phyloP scores from a whole-genome alignment of 37 sponge, comb jelly and placozoan species.

The Tethya wilhelma region DNA sequence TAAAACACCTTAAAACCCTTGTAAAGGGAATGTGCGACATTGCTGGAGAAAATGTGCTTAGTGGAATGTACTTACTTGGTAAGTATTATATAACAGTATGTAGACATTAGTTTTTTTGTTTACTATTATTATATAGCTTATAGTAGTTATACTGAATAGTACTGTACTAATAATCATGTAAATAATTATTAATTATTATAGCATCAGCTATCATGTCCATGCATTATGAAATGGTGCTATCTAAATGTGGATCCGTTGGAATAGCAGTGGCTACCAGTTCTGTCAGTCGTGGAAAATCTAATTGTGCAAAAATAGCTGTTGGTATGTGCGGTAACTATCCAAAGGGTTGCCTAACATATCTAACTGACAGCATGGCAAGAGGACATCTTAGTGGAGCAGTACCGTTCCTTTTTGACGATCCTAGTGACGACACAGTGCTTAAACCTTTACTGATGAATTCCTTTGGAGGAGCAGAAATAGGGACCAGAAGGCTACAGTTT shows the following conservation, averaged over 20 bases:
- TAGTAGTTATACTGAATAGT: neutral
- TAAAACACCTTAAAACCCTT: neutral
- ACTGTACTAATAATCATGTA: neutral
- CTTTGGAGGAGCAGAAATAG: constrained; percentile 33
- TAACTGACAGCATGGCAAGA: constrained; percentile 31
- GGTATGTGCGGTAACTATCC: constrained; percentile 29
- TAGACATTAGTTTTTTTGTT: neutral
- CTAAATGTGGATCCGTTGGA: constrained; percentile 22
- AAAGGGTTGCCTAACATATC: constrained; percentile 5
- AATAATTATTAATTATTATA: constrained; percentile 1
- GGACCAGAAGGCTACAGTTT: constrained; percentile 3
- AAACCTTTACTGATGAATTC: constrained; percentile 42
- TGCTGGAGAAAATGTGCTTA: constrained; percentile 31
- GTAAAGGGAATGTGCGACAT: constrained; percentile 7
- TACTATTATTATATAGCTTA: too few species aligned
- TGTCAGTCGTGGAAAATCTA: constrained; percentile 31
- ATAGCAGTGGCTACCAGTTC: constrained; percentile 13
- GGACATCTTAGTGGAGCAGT: constrained; percentile 11
- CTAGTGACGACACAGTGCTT: constrained; percentile 14
- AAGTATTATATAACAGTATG: neutral
- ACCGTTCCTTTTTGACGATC: constrained; percentile 35
- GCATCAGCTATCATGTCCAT: constrained; percentile 32
- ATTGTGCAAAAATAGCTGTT: constrained; percentile 17
- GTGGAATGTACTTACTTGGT: constrained; percentile 38
- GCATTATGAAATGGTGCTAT: constrained; percentile 13